A percentile compares a stretch with the other conserved stretches of the same genome.
Conservation (phyloP, 1,140 invertebrate genomes). For the Drosophila tropicalis region DNA sequence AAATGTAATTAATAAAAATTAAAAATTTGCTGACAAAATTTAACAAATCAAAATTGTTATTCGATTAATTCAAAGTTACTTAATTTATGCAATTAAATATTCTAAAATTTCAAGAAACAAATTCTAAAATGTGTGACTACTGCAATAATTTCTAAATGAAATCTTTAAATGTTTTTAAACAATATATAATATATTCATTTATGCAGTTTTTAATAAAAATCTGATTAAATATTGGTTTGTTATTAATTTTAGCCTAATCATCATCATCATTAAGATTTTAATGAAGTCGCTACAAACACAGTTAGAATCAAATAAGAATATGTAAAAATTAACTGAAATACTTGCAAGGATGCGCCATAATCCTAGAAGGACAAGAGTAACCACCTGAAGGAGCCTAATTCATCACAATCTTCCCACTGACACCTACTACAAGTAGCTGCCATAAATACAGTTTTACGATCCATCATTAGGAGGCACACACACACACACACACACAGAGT, state of each 20-base stretch:
- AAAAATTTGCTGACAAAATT: background rate
- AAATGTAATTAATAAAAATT: too few species aligned
- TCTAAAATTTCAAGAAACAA: background rate
- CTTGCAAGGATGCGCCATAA: background rate
- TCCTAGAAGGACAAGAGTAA: background rate
- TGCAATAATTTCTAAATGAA: background rate
- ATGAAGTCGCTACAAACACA: background rate
- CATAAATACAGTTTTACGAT: conserved; percentile 33
- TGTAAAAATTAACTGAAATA: background rate
- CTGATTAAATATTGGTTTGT: background rate
- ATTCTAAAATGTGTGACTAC: background rate
- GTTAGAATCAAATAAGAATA: background rate
- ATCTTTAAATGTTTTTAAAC: background rate
- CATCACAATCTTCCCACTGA: background rate
- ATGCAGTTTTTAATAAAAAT: background rate
- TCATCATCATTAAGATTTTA: background rate
- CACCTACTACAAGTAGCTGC: background rate
- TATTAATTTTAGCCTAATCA: background rate
- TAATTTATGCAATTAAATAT: background rate
- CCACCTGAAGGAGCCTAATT: background rate
- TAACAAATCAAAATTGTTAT: background rate
- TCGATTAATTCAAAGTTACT: background rate
- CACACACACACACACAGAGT: conserved; percentile 23
- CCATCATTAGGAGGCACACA: conserved; percentile 25
- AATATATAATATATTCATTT: background rate